Conservation (phyloP, 1,140 invertebrate genomes). For the Drosophila jambulina region DNA sequence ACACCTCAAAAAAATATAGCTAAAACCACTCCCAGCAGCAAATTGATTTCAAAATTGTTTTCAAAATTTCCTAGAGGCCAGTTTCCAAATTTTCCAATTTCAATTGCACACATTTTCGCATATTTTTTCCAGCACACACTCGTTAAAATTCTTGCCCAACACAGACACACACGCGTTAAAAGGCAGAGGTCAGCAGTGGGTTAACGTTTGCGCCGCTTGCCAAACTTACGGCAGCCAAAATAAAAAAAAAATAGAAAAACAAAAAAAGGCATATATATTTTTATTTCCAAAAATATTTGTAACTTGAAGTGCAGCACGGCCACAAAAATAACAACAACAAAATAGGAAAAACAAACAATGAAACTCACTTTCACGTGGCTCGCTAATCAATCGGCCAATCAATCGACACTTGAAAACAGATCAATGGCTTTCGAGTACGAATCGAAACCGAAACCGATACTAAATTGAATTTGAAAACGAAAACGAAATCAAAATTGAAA, state of each 20-base stretch:
- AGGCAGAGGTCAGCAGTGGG: conserved; percentile 40
- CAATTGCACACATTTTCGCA: conserved; percentile 29
- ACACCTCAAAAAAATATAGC: not conserved
- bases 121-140: conserved; percentile 34
- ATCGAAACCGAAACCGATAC: conserved; percentile 24
- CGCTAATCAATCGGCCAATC: conserved; percentile 55
- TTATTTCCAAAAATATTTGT: conserved; percentile 34
- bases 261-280: conserved; percentile 18
- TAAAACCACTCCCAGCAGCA: not conserved
- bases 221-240: conserved; percentile 35
- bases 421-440: conserved; percentile 16
- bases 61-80: not conserved
- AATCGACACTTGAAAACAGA: conserved; percentile 41
- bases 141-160: conserved; percentile 48
- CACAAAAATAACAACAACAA: conserved; percentile 1
- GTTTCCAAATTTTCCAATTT: conserved; percentile 22
- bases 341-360: conserved; percentile 31
- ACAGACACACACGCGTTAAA: conserved; percentile 9
- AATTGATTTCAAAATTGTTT: not conserved
- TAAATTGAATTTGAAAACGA: conserved; percentile 19
- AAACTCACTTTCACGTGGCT: conserved; percentile 50
- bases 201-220: conserved; percentile 30
- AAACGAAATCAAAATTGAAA: conserved; percentile 8
- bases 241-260: conserved; percentile 13
- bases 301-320: conserved; percentile 32